Evolutionary conservation across 2,113 vertebrate species (phyloP).

Genomic region (Cyprinus carpio): DNA sequence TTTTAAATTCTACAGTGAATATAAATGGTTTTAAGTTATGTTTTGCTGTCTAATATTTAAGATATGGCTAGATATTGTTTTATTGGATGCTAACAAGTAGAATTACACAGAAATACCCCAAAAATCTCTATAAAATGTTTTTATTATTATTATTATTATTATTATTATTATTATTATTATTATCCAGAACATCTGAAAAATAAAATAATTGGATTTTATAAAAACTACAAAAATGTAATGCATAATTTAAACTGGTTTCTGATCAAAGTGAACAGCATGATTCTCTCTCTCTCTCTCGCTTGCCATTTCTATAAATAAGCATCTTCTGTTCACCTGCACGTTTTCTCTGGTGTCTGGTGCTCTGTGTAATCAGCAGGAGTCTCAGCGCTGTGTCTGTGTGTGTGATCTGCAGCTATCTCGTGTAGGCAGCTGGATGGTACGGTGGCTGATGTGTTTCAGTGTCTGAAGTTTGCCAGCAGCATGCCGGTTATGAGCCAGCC

Average conservation of each 20-base stretch:
- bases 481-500: constrained; percentile 87
- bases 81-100: too few species aligned
- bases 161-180: too few species aligned
- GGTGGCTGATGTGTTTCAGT: constrained; percentile 84
- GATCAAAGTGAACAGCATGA: constrained; percentile 7
- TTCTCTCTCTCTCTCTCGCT: not conserved
- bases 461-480: constrained; percentile 82
- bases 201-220: not conserved
- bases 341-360: not conserved
- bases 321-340: not conserved
- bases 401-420: constrained; percentile 85
- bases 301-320: constrained; percentile 11
- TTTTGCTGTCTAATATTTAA: not conserved
- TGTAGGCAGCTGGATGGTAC: constrained; percentile 93
- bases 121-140: too few species aligned
- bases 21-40: not conserved
- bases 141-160: too few species aligned
- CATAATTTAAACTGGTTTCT: constrained; percentile 19
- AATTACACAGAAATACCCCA: too few species aligned
- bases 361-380: constrained; percentile 17
- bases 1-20: not conserved
- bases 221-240: not conserved
- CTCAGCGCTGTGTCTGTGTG: constrained; percentile 9
- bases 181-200: not conserved
- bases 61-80: too few species aligned